Evolutionary conservation across 2,797 vertebrate genomes (phyloP).

Genomic region (Lepilemur septentrionalis): DNA sequence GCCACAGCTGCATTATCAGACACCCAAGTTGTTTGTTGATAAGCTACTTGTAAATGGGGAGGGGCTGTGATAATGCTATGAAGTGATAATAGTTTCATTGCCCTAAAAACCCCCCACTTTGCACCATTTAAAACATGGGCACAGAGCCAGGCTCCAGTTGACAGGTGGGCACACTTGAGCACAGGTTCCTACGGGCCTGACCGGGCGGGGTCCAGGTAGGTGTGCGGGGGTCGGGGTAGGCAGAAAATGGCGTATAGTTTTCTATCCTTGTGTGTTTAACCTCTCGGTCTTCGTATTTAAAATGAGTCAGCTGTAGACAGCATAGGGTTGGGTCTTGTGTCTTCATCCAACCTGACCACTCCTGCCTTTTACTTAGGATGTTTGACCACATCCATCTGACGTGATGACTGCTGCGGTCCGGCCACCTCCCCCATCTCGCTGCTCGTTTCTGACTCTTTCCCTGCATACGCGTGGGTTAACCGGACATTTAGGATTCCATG

Average conservation of each 20-base stretch:
- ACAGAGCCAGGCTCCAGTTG: neutral
- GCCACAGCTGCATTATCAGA: neutral
- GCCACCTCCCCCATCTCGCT: rapidly evolving
- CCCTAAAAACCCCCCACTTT: neutral
- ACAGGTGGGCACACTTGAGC: rapidly evolving
- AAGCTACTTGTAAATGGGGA: neutral
- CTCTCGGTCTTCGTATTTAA: neutral
- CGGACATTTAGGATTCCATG: neutral
- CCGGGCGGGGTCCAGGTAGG: neutral
- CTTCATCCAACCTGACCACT: rapidly evolving
- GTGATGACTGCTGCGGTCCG: rapidly evolving
- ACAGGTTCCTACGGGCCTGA: rapidly evolving
- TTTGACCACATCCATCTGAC: rapidly evolving
- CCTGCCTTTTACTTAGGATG: neutral
- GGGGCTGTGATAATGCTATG: neutral
- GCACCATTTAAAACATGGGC: neutral
- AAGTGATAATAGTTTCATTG: neutral
- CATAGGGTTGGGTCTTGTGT: rapidly evolving
- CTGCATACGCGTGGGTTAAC: neutral
- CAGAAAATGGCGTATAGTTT: rapidly evolving
- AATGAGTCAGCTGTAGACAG: rapidly evolving
- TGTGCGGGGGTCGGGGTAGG: neutral
- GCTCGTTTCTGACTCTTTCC: neutral
- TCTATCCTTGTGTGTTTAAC: too few species aligned
- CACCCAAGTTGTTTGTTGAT: neutral